Percentiles rank a stretch among this genome's conserved stretches.
These are phyloP conservation scores for Porites lutea DNA, from an alignment of 64 coral and sea anemone genomes.

Conservation along the genomic window DNA sequence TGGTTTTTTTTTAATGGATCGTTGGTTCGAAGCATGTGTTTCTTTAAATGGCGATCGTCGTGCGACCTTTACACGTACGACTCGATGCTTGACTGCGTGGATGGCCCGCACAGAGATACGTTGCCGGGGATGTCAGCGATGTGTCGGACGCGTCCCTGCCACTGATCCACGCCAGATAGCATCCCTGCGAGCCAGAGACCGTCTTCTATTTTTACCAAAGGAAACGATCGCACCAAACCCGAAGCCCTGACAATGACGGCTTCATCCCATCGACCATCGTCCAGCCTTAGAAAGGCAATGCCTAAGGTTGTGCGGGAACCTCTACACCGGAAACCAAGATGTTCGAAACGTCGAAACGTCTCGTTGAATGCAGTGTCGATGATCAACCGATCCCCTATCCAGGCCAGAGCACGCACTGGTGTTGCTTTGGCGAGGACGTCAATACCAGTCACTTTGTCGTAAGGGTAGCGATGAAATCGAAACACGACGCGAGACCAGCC, in stretches of 20 bases:
- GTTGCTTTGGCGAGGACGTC: background rate
- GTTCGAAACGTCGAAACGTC: background rate
- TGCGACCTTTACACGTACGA: background rate
- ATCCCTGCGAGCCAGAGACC: constrained; percentile 7
- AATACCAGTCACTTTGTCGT: background rate
- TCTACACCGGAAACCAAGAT: background rate
- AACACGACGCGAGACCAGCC: background rate
- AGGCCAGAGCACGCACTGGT: background rate
- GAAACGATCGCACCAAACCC: background rate
- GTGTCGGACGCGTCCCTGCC: background rate
- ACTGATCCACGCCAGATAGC: background rate
- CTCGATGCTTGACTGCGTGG: background rate
- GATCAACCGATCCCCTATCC: background rate
- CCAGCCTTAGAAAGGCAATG: background rate
- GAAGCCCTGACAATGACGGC: background rate
- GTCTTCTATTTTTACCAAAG: background rate
- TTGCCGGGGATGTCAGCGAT: constrained; percentile 10
- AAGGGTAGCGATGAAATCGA: background rate
- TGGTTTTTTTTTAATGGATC: background rate
- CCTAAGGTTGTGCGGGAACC: background rate
- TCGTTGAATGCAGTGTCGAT: background rate
- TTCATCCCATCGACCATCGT: background rate
- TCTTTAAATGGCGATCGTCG: background rate
- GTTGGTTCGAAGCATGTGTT: background rate
- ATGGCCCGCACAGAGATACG: background rate